A percentile compares a stretch with the other conserved stretches of the same genome.
These are phyloP conservation scores for honey bee (Apis mellifera) DNA, from an alignment of 1,140 invertebrate genomes.

Conservation along the genomic window DNA sequence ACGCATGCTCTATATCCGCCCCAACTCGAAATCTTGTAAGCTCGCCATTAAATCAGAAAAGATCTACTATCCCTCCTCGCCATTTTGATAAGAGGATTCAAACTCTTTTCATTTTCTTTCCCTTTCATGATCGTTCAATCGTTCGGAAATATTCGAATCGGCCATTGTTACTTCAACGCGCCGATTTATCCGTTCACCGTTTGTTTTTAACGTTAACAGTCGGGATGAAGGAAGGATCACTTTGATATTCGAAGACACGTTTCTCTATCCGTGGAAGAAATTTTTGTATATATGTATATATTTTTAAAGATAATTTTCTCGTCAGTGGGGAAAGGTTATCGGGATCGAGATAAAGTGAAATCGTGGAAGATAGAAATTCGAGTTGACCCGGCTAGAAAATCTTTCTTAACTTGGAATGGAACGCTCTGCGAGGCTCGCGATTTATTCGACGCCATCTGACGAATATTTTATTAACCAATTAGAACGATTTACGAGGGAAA, in stretches of 20 bases:
- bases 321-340: conserved; percentile 55
- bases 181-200: neutral
- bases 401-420: neutral
- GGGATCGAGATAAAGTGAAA: conserved; percentile 48
- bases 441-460: conserved; percentile 53
- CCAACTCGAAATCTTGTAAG: neutral
- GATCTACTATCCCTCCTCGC: neutral
- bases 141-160: neutral
- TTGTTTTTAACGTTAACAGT: neutral
- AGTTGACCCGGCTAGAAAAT: conserved; percentile 14
- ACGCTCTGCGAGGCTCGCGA: conserved; percentile 27
- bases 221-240: conserved; percentile 17
- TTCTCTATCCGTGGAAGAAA: conserved; percentile 3
- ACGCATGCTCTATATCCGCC: neutral
- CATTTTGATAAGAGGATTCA: conserved; percentile 21
- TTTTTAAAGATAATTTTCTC: conserved; percentile 74
- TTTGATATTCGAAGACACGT: conserved; percentile 60
- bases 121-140: neutral
- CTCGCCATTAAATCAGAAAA: neutral
- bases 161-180: neutral
- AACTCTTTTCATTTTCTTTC: conserved; percentile 13
- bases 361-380: conserved; percentile 48
- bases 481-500: conserved; percentile 52
- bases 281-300: conserved; percentile 50
- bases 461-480: conserved; percentile 67